phyloP scores from a whole-genome alignment of 1,140 invertebrate species.

The Theocolax elegans region DNA sequence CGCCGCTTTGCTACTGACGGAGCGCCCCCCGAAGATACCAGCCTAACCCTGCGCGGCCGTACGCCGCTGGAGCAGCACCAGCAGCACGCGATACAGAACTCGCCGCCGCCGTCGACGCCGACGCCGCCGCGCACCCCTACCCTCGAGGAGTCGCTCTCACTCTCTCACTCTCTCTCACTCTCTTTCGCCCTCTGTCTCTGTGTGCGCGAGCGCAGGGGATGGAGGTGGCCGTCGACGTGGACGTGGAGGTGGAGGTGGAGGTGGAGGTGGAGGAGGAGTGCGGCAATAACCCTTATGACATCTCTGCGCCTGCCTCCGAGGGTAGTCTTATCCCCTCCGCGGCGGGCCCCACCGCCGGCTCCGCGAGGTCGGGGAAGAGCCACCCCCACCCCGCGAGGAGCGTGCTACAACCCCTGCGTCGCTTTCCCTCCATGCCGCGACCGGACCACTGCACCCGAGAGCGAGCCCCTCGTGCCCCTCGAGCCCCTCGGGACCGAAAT shows the following conservation, averaged over 20 bases:
- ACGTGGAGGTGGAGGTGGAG: no score
- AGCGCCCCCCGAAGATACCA: conserved; percentile 55
- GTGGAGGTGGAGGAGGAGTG: conserved; percentile 3
- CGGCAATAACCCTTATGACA: conserved; percentile 57
- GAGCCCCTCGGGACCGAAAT: background rate
- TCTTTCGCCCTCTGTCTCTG: conserved; percentile 33
- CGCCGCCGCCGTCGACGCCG: conserved; percentile 49
- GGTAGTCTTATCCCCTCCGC: conserved; percentile 66
- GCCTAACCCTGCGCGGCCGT: conserved; percentile 59
- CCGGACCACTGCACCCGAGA: background rate
- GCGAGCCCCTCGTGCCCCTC: background rate
- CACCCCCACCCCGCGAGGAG: conserved; percentile 18
- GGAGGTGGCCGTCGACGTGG: background rate
- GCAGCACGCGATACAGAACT: conserved; percentile 44
- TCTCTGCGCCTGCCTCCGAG: conserved; percentile 62
- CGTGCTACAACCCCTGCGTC: conserved; percentile 39
- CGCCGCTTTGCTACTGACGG: conserved; percentile 68
- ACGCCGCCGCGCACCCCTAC: conserved; percentile 41
- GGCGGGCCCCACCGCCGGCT: conserved; percentile 1
- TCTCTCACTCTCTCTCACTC: background rate
- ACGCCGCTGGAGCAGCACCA: conserved; percentile 34
- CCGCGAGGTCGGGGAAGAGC: conserved; percentile 8
- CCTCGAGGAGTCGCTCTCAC: no score
- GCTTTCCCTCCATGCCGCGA: background rate
- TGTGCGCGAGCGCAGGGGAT: background rate